These are phyloP conservation scores for Apis dorsata DNA, from an alignment of 1,140 invertebrate genomes.

Conservation along the genomic window DNA sequence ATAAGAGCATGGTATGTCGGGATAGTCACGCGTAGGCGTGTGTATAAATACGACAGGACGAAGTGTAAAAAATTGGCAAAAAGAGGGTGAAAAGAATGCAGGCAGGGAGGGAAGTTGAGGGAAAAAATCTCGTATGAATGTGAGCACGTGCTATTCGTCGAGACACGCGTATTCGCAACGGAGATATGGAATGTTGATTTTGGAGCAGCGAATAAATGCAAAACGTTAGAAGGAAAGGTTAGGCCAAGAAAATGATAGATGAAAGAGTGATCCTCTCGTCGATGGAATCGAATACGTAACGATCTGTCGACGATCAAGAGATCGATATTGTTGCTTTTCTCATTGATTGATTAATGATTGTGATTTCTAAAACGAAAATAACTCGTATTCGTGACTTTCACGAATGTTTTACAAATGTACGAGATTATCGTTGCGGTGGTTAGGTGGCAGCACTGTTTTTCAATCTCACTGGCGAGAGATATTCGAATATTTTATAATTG, in stretches of 20 bases:
- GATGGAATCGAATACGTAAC: too few species aligned
- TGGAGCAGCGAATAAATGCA: neutral
- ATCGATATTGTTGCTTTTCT: too few species aligned
- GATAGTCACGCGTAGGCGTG: constrained; percentile 59
- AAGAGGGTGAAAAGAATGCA: constrained; percentile 53
- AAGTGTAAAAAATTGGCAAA: constrained; percentile 42
- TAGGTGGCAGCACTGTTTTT: too few species aligned
- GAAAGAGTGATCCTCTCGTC: neutral
- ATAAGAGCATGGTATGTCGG: constrained; percentile 60
- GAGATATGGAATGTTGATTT: neutral
- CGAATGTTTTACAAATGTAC: too few species aligned
- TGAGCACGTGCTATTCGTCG: neutral
- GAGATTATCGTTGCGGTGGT: too few species aligned
- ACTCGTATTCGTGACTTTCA: too few species aligned
- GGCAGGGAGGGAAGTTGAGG: constrained; percentile 36
- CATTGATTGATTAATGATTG: too few species aligned
- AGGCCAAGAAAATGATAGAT: neutral
- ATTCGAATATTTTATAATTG: too few species aligned
- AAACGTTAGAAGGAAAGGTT: neutral
- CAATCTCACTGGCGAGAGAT: too few species aligned
- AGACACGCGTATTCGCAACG: constrained; percentile 10
- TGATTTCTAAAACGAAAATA: too few species aligned
- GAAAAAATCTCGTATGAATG: constrained; percentile 32
- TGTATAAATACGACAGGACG: constrained; percentile 49
- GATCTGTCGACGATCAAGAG: too few species aligned